Evolutionary conservation across 2,888 invertebrate species (phyloP), one percentile per base, ranked within the genome.

Genomic region (Nezara viridula): DNA sequence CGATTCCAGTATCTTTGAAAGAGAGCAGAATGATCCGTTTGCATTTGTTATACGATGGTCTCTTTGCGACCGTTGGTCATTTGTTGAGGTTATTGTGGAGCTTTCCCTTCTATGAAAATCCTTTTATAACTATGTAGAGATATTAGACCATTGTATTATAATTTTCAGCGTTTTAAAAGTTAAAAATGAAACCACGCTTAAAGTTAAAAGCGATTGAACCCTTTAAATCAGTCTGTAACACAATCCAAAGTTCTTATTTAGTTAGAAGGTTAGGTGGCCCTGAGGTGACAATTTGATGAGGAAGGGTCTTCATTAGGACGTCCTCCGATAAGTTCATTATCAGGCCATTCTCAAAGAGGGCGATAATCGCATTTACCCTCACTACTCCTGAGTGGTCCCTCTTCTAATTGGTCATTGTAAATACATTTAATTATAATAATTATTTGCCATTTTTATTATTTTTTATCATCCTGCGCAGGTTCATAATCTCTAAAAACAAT

Each of bases 231-330:
- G 66, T 6, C 66, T 21, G 66, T 73, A 73, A 73, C 32, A 19
- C 19, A 73, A 73, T 73, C 66, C 19, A 21, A 73, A 73, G 66
- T 73, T 73, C 66, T 73, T 73, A 73, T 73, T 73, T 73, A 27
- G 66, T 73, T 73, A 73, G 66, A 37, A 37, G 66, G 66, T 73
- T 73, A 73, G 66, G 14, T 73, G 66, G 66, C 66, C 66, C 66
- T 21, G 32, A 73, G 66, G 66, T 73, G 66, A 73, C 66, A 73
- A 73, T 73, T 66, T 32, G 66, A 66, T 66, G 66, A 66, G 66
- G n/a, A 10, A 5, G n/a, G 32, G 66, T 32, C 66, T 66, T 66
- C 66, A 66, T 66, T 66, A 66, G 66, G 32, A 66, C 32, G n/a
- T 10, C 27, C 32, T 66, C 32, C 66, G 66, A 32, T 66, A 66